A percentile compares a stretch with the other conserved stretches of the same genome.
Conservation (phyloP, 2,888 invertebrate species). For the Ephialtes manifestator region DNA sequence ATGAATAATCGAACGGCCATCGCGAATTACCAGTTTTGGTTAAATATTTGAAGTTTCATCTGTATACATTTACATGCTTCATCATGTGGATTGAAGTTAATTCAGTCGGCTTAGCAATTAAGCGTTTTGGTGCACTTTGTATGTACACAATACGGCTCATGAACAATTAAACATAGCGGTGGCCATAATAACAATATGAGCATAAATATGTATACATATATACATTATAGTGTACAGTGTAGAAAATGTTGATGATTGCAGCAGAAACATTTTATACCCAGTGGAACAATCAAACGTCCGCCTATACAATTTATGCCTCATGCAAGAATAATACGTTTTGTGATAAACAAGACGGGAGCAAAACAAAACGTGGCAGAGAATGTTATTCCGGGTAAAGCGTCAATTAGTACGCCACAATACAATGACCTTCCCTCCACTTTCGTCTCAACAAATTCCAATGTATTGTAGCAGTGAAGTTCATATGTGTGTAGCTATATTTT, state of each 20-base stretch:
- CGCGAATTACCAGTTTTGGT: background rate
- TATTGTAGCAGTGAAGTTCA: background rate
- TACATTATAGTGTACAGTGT: background rate
- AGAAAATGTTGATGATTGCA: slow-evolving; percentile 17
- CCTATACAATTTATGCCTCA: background rate
- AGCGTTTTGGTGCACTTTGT: background rate
- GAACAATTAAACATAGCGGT: background rate
- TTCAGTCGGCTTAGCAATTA: background rate
- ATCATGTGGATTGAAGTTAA: background rate
- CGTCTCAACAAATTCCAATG: background rate
- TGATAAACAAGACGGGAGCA: background rate
- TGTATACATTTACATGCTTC: background rate
- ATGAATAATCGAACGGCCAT: too few relatives aligned
- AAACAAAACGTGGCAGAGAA: background rate
- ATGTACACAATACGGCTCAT: background rate
- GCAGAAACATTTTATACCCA: slow-evolving; percentile 34
- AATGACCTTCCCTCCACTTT: background rate
- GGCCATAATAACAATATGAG: background rate
- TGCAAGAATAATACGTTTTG: background rate
- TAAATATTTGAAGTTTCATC: background rate
- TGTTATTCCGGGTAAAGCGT: background rate
- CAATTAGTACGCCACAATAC: background rate
- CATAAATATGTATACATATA: background rate
- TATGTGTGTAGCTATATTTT: too few relatives aligned
- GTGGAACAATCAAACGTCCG: slow-evolving; percentile 5